phyloP scores from a whole-genome alignment of 2,113 vertebrate species.

The Nycticebus coucang region DNA sequence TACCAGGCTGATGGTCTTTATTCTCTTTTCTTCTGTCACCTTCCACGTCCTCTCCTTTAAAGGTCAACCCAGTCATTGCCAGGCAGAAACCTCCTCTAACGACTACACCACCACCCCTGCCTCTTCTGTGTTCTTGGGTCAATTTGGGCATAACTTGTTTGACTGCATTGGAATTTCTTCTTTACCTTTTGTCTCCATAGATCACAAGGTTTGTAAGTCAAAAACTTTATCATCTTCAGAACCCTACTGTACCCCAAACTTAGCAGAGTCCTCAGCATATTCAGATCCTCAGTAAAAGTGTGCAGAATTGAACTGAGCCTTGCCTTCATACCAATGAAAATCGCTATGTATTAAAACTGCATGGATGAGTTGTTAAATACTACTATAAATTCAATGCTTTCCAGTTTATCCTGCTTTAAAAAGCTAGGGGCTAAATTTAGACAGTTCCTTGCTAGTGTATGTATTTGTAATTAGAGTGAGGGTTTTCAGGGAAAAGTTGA shows the following conservation, averaged over 20 bases:
- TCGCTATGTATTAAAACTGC: neutral
- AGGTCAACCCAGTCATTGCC: neutral
- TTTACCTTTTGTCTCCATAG: neutral
- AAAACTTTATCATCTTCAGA: neutral
- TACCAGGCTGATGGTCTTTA: neutral
- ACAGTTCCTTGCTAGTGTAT: neutral
- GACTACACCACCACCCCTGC: fast-evolving
- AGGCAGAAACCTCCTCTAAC: neutral
- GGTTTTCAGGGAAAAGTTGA: slow-evolving; percentile 49
- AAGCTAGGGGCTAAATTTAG: slow-evolving; percentile 55
- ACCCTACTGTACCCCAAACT: neutral
- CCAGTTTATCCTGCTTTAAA: slow-evolving; percentile 8
- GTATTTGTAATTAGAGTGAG: slow-evolving; percentile 65
- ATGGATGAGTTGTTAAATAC: neutral
- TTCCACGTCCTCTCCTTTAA: neutral
- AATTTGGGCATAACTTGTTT: neutral
- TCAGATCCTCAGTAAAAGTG: neutral
- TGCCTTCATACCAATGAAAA: neutral
- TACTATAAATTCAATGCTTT: neutral
- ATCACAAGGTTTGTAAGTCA: neutral
- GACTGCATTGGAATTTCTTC: neutral
- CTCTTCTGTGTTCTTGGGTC: neutral
- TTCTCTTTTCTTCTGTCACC: neutral
- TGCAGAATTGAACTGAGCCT: neutral
- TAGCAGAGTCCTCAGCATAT: neutral